Evolutionary conservation across 2,113 vertebrate genomes (phyloP), one percentile per base, ranked within the genome.

Genomic region (Tiliqua scincoides): DNA sequence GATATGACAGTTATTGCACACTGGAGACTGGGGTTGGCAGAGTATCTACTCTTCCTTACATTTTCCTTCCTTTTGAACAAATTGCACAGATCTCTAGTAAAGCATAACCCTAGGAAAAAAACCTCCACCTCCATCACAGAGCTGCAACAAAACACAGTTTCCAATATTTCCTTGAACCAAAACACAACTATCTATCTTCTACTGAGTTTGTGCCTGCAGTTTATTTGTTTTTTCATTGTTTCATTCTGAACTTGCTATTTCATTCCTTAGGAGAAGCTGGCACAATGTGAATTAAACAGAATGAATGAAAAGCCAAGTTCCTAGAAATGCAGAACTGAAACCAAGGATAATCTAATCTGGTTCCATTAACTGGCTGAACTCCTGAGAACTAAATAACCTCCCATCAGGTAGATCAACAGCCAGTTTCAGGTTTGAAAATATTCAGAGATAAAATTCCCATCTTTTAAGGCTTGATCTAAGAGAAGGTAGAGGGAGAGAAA

Each of bases 11-110:
- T 81, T 85, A 70, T 0, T 73, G 81, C 57, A 82, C 82, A 8
- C 92, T 32, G 21, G 91, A 91, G 91, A 92, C 86, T 68, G 30
- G 68, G 85, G 87, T 83, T 87, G 88, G 85, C 89, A 92, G 57
- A 37, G 25, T 0, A 80, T 62, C 75, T 71, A 30, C 76, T 79
- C 54, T 62, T 79, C 35, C 88, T 91, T 88, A 88, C 76, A 25
- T 85, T 76, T 88, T 87, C 76, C 37, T 88, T 91, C 80, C 37
- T 88, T 91, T 80, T 88, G 67, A 72, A 17, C 2, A 88, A 86
- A 79, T 32, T 61, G 32, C 17, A 91, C 73, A 77, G 78, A 43
- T 40, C 67, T 83, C 71, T 52, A 37, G 72, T 85, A 87, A 77
- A 85, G 20, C 84, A 85, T 70, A 61, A 71, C 17, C 35, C 23